These are phyloP conservation scores for Sinocyclocheilus anshuiensis DNA, from an alignment of 2,113 vertebrate genomes.

Conservation along the genomic window DNA sequence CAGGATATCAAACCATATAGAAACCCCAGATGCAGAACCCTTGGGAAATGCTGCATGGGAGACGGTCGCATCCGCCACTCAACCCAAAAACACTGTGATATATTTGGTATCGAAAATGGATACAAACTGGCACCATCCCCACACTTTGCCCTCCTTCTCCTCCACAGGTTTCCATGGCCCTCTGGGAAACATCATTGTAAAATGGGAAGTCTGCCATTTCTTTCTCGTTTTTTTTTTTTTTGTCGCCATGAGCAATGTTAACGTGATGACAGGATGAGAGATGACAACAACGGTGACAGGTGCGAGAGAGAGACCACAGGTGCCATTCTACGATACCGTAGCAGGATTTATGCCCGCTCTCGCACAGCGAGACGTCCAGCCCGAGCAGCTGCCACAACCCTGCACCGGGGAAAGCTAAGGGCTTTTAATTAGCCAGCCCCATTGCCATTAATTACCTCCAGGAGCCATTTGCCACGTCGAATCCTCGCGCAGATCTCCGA, in stretches of 20 bases:
- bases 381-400: constrained; percentile 87
- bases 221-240: neutral
- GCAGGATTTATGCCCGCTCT: constrained; percentile 88
- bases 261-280: constrained; percentile 92
- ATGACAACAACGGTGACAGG: constrained; percentile 81
- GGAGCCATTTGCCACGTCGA: constrained; percentile 65
- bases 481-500: constrained; percentile 70
- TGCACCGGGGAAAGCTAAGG: constrained; percentile 88
- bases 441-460: constrained; percentile 88
- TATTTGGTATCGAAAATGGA: neutral
- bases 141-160: constrained; percentile 21
- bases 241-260: constrained; percentile 81
- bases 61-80: neutral
- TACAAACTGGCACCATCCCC: constrained; percentile 1
- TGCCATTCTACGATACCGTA: constrained; percentile 83
- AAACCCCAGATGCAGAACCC: neutral
- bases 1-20: constrained; percentile 81
- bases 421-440: constrained; percentile 95
- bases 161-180: constrained; percentile 74
- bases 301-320: constrained; percentile 85
- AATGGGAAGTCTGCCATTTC: constrained; percentile 65
- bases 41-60: neutral
- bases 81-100: neutral
- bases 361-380: constrained; percentile 74
- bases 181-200: constrained; percentile 76